A percentile compares a stretch with the other conserved stretches of the same genome.
These are phyloP conservation scores for Rallus limicola DNA, from an alignment of 2,113 vertebrate genomes.

Conservation along the genomic window DNA sequence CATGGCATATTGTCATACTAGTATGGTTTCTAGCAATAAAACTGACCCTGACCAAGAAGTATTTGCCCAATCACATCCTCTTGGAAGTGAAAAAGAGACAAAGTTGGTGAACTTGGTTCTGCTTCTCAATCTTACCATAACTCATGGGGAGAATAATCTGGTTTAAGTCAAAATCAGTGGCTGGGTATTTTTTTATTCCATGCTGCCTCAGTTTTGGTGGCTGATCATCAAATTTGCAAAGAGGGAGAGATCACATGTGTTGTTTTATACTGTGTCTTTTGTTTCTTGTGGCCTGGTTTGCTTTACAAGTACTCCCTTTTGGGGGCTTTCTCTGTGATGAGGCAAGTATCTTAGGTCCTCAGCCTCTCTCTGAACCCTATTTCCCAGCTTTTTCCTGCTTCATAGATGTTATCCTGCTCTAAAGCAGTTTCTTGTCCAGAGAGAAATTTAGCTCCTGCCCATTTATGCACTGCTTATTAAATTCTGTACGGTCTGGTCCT, in stretches of 20 bases:
- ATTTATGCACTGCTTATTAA: not conserved
- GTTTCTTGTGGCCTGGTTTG: not conserved
- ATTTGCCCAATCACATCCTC: not conserved
- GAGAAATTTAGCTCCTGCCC: not conserved
- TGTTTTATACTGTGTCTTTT: not conserved
- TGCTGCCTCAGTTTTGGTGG: not conserved
- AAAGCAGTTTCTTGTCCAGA: not conserved
- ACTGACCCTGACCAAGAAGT: not conserved
- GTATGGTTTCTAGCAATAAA: not conserved
- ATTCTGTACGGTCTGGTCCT: not conserved
- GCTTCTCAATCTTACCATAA: not conserved
- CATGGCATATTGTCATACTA: not conserved
- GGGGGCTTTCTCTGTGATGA: not conserved
- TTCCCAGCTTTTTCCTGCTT: not conserved
- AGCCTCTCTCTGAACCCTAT: fast-evolving
- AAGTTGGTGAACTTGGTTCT: not conserved
- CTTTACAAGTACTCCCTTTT: not conserved
- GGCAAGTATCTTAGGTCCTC: not conserved
- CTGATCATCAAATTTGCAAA: not conserved
- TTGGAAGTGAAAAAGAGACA: not conserved
- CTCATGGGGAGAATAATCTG: not conserved
- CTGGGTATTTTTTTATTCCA: not conserved
- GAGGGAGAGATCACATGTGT: not conserved
- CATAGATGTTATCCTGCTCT: not conserved
- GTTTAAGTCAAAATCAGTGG: not conserved